Percentiles rank a stretch among this genome's conserved stretches.
Conservation (phyloP, 2,113 vertebrate species). For the Petromus typicus region DNA sequence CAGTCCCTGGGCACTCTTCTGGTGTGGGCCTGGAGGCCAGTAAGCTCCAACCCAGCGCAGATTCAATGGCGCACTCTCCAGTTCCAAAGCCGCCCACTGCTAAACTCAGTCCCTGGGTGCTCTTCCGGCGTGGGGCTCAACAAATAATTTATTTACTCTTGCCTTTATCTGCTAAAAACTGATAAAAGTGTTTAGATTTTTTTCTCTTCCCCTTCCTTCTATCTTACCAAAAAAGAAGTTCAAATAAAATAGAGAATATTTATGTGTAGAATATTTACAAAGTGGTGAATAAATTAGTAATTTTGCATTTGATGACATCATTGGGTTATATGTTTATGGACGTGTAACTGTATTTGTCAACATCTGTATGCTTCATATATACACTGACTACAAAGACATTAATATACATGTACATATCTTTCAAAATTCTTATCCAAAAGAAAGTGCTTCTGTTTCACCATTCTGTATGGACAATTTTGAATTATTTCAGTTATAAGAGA, state of each 20-base stretch:
- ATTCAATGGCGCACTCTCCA: too few species aligned
- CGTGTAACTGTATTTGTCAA: neutral
- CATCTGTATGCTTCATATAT: neutral
- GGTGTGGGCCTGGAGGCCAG: too few species aligned
- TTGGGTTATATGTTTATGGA: neutral
- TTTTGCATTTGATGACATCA: neutral
- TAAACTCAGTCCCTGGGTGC: too few species aligned
- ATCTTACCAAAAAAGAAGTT: neutral
- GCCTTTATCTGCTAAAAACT: neutral
- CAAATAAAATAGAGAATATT: neutral
- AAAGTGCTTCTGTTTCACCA: neutral
- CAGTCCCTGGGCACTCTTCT: too few species aligned
- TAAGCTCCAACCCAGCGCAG: too few species aligned
- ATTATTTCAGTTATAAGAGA: neutral
- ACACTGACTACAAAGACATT: neutral
- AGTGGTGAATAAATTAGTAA: slow-evolving; percentile 18
- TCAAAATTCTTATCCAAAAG: neutral
- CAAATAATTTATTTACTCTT: neutral
- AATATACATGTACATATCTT: neutral
- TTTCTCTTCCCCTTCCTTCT: neutral
- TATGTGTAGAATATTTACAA: neutral
- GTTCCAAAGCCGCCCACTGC: too few species aligned
- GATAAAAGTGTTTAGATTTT: neutral
- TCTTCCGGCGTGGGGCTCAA: too few species aligned
- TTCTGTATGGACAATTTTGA: neutral